Percentiles rank a stretch among this genome's conserved stretches.
Evolutionary conservation across 2,888 invertebrate species (phyloP).

Genomic region (Chrysodeixis includens): DNA sequence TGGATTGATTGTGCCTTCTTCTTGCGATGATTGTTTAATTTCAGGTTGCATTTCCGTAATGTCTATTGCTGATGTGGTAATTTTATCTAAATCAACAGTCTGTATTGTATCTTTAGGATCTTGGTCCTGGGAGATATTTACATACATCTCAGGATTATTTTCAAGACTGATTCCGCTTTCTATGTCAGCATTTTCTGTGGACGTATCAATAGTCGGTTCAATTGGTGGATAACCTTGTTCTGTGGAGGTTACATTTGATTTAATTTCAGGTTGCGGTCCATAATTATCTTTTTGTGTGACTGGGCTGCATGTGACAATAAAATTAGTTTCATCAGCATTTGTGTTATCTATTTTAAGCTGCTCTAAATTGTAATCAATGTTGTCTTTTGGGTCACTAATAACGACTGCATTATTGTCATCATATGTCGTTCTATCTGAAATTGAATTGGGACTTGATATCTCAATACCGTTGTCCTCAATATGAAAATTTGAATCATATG

Average conservation of each 20-base stretch:
- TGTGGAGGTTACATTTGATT: slow-evolving; percentile 6
- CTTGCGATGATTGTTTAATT: slow-evolving; percentile 33
- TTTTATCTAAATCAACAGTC: slow-evolving; percentile 45
- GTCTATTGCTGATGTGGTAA: slow-evolving; percentile 43
- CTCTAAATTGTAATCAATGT: slow-evolving; percentile 37
- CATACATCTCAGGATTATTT: slow-evolving; percentile 10
- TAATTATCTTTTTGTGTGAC: slow-evolving; percentile 25
- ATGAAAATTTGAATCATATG: slow-evolving; percentile 20
- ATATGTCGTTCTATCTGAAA: slow-evolving; percentile 8
- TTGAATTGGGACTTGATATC: slow-evolving; percentile 1
- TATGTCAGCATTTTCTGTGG: slow-evolving; percentile 7
- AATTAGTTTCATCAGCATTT: slow-evolving; percentile 17
- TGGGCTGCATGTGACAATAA: not conserved
- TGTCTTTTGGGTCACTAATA: slow-evolving; percentile 14
- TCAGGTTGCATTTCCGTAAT: slow-evolving; percentile 44
- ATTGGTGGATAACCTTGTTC: not conserved
- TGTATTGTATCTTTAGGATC: slow-evolving; percentile 37
- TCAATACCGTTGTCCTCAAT: slow-evolving; percentile 4
- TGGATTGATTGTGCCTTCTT: slow-evolving; percentile 53
- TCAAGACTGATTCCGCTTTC: slow-evolving; percentile 12
- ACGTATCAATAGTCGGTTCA: slow-evolving; percentile 13
- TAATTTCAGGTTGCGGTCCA: slow-evolving; percentile 18
- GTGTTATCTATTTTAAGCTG: slow-evolving; percentile 35
- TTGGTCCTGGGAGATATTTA: slow-evolving; percentile 27
- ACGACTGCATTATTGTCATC: slow-evolving; percentile 6